These are phyloP conservation scores for Cephonodes hylas DNA, from an alignment of 2,888 invertebrate species.

Conservation along the genomic window DNA sequence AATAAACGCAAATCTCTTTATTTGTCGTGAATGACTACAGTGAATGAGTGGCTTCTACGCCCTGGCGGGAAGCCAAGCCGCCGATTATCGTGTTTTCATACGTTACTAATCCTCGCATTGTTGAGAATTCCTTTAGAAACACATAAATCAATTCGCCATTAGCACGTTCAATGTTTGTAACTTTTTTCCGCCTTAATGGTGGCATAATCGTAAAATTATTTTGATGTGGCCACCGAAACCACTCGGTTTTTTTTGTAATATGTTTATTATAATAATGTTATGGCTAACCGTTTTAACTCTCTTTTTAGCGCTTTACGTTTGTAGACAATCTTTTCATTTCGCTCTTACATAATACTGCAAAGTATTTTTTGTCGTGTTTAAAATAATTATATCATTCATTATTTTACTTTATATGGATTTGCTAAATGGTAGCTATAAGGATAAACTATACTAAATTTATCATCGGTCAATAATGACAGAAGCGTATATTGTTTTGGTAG, in stretches of 20 bases:
- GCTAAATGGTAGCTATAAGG: neutral
- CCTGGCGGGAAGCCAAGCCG: constrained; percentile 52
- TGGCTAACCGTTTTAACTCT: constrained; percentile 25
- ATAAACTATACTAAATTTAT: constrained; percentile 24
- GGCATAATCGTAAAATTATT: constrained; percentile 37
- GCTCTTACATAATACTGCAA: constrained; percentile 22
- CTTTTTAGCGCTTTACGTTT: constrained; percentile 28
- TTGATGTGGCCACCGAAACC: constrained; percentile 42
- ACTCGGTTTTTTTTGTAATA: constrained; percentile 29
- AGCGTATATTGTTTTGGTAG: constrained; percentile 27
- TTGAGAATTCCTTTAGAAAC: constrained; percentile 44
- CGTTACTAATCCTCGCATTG: constrained; percentile 40
- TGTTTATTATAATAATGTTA: constrained; percentile 26
- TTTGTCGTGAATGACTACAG: constrained; percentile 17
- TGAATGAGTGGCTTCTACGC: constrained; percentile 58
- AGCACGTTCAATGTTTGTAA: constrained; percentile 44
- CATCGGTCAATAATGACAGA: constrained; percentile 28
- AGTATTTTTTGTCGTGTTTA: neutral
- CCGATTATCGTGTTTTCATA: constrained; percentile 59
- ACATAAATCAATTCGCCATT: constrained; percentile 45
- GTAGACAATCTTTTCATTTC: constrained; percentile 28
- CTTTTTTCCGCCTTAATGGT: constrained; percentile 38
- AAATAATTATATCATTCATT: neutral
- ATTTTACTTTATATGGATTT: constrained; percentile 5
- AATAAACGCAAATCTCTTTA: constrained; percentile 6